Evolutionary conservation across 1,140 invertebrate species (phyloP).

Genomic region (Phenacoccus solenopsis): DNA sequence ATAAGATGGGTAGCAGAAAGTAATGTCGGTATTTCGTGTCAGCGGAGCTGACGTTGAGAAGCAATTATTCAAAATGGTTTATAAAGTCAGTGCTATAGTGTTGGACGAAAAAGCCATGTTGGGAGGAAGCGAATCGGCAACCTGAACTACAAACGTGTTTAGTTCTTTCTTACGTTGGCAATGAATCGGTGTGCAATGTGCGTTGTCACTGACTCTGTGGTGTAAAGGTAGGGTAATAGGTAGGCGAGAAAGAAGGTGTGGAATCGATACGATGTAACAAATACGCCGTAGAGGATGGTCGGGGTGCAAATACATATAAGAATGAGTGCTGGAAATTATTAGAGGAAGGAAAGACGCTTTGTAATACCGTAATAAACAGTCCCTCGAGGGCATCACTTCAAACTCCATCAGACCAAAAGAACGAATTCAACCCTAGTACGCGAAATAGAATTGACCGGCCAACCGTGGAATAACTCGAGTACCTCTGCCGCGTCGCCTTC

Average conservation of each 20-base stretch:
- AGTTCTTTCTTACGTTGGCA: no score
- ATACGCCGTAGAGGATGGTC: no score
- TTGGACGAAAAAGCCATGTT: no score
- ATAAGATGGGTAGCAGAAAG: neutral
- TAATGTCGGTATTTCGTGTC: neutral
- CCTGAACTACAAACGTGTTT: no score
- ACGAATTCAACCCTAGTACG: neutral
- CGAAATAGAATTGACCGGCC: slow-evolving; percentile 10
- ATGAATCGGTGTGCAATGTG: no score
- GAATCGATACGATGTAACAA: no score
- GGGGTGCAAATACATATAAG: neutral
- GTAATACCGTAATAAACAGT: slow-evolving; percentile 13
- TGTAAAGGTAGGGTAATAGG: neutral
- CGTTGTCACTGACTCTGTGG: no score
- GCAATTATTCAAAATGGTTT: neutral
- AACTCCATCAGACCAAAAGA: slow-evolving; percentile 13
- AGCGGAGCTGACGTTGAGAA: neutral
- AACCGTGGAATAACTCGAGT: slow-evolving; percentile 13
- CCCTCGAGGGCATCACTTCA: slow-evolving; percentile 10
- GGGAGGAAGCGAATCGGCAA: no score
- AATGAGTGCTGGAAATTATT: neutral
- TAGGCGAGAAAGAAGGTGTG: no score
- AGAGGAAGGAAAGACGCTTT: neutral
- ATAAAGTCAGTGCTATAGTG: no score
- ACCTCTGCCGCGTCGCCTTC: neutral